Evolutionary conservation across 2,888 invertebrate genomes (phyloP).

Genomic region (Antheraea assamensis): DNA sequence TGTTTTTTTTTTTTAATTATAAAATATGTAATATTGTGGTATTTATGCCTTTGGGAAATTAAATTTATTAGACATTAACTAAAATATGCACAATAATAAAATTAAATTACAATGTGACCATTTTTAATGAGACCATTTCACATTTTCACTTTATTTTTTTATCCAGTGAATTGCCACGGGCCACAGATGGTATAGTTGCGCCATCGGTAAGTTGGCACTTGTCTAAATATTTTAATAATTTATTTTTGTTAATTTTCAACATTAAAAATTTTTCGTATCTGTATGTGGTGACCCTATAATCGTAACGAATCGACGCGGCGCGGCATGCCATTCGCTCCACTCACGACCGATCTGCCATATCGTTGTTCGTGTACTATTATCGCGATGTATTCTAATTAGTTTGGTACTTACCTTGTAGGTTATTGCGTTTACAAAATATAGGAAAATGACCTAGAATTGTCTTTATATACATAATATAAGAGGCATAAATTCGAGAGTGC

Average conservation of each 20-base stretch:
- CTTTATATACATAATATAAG: not conserved
- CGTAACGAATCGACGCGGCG: constrained; percentile 32
- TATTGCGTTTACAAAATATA: constrained; percentile 20
- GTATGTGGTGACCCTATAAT: not conserved
- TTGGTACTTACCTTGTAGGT: constrained; percentile 35
- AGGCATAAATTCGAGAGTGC: not conserved
- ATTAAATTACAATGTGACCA: no score
- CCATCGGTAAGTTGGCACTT: no score
- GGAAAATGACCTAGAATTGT: not conserved
- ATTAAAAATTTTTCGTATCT: not conserved
- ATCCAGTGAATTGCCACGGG: no score
- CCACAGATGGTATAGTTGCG: no score
- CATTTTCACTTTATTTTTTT: no score
- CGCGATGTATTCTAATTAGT: constrained; percentile 29
- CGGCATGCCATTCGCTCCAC: constrained; percentile 63
- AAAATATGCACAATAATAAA: no score
- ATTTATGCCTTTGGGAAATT: no score
- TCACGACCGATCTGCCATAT: constrained; percentile 50
- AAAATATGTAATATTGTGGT: no score
- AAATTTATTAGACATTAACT: no score
- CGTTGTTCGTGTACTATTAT: constrained; percentile 28
- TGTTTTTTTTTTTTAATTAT: no score
- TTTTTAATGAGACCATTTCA: no score
- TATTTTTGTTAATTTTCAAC: not conserved
- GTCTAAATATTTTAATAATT: no score